A percentile compares a stretch with the other conserved stretches of the same genome.
Conservation (phyloP, 2,888 invertebrate genomes). For the Eueremaeus valkanovi region DNA sequence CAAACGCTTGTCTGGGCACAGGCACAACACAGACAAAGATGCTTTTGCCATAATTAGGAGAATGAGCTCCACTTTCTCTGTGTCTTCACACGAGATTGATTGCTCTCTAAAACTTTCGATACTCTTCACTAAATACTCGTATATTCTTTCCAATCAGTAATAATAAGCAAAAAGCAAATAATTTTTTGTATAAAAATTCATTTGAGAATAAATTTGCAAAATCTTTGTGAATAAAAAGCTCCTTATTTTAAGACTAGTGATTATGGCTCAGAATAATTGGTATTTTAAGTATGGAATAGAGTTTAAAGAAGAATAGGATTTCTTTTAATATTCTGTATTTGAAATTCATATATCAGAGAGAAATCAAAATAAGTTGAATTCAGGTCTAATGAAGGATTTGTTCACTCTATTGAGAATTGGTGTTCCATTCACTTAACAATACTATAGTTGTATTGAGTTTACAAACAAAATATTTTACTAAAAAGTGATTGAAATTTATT, state of each 20-base stretch:
- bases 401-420: neutral
- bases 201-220: constrained; percentile 32
- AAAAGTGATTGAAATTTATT: neutral
- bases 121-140: neutral
- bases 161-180: constrained; percentile 16
- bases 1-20: constrained; percentile 37
- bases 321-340: neutral
- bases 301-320: constrained; percentile 6
- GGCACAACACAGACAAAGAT: constrained; percentile 1
- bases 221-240: constrained; percentile 15
- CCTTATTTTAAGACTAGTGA: constrained; percentile 10
- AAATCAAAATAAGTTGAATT: neutral
- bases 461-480: neutral
- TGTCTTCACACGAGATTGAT: constrained; percentile 13
- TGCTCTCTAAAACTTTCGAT: constrained; percentile 10
- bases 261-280: constrained; percentile 25
- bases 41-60: constrained; percentile 29
- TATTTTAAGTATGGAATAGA: neutral
- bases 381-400: constrained; percentile 13
- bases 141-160: neutral
- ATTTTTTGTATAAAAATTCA: constrained; percentile 21
- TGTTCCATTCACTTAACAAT: neutral
- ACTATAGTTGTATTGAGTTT: neutral
- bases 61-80: constrained; percentile 5
- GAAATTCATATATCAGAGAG: neutral